Percentiles rank a stretch among this genome's conserved stretches.
phyloP scores from a whole-genome alignment of 2,888 invertebrate genomes.

The Argyresthia goedartella region DNA sequence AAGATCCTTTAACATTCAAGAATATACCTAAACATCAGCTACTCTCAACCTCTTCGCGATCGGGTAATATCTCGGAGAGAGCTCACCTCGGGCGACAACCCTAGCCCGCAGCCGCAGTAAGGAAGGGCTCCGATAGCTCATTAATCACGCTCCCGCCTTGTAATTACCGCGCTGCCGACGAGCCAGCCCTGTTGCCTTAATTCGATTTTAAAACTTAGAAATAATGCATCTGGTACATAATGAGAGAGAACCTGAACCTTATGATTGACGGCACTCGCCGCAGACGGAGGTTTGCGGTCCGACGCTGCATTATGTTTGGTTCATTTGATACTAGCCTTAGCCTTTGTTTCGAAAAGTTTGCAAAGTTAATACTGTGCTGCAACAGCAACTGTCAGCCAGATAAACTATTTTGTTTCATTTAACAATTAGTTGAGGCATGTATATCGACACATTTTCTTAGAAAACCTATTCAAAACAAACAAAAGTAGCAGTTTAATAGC shows the following conservation, averaged over 20 bases:
- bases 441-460: too few relatives aligned
- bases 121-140: slow-evolving; percentile 54
- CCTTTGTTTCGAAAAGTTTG: too few relatives aligned
- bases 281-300: background rate
- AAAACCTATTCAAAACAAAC: too few relatives aligned
- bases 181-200: slow-evolving; percentile 28
- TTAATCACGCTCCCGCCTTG: slow-evolving; percentile 53
- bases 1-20: too few relatives aligned
- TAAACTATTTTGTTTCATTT: too few relatives aligned
- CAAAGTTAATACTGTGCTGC: too few relatives aligned
- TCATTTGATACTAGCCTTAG: background rate
- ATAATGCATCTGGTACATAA: slow-evolving; percentile 26
- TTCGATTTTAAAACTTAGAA: slow-evolving; percentile 54
- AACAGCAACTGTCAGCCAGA: too few relatives aligned
- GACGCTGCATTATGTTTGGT: background rate
- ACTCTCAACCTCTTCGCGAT: background rate
- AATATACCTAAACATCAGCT: too few relatives aligned
- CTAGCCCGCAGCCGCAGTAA: slow-evolving; percentile 26
- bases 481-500: too few relatives aligned
- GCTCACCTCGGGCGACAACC: slow-evolving; percentile 18
- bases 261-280: slow-evolving; percentile 2
- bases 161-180: slow-evolving; percentile 54
- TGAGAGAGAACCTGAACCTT: background rate
- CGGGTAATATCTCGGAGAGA: background rate
- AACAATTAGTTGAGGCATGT: too few relatives aligned